These are phyloP conservation scores for Pholis gunnellus DNA, from an alignment of 2,113 vertebrate species.

Conservation along the genomic window DNA sequence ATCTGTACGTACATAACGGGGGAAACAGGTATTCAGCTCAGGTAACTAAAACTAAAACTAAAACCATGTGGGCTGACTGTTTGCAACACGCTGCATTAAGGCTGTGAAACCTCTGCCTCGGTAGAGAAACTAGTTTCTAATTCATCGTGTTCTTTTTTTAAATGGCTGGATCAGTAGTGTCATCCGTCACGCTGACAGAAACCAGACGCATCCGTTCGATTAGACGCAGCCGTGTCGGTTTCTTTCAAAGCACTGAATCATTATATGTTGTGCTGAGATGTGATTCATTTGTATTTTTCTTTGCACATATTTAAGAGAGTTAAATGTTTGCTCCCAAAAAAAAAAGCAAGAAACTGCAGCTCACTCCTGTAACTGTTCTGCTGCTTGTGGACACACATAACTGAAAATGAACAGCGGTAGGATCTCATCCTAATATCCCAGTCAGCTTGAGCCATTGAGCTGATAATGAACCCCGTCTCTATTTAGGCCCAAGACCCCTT, in stretches of 20 bases:
- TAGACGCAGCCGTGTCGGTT: neutral
- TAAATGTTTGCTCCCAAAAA: neutral
- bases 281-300: neutral
- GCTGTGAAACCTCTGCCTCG: constrained; percentile 18
- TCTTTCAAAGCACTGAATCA: neutral
- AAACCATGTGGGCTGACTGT: constrained; percentile 25
- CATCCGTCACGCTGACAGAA: constrained; percentile 13
- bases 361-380: constrained; percentile 2
- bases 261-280: neutral
- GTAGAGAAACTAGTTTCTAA: constrained; percentile 15
- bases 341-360: neutral
- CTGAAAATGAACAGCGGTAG: constrained; percentile 31
- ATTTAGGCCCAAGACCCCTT: neutral
- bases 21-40: constrained; percentile 18
- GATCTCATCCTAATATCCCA: constrained; percentile 42
- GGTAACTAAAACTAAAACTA: constrained; percentile 50
- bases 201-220: neutral
- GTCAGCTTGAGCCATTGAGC: constrained; percentile 42
- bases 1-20: constrained; percentile 31
- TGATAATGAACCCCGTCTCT: constrained; percentile 56
- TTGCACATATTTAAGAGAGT: neutral
- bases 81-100: neutral
- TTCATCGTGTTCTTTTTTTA: neutral
- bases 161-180: constrained; percentile 16
- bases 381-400: constrained; percentile 26